Base-by-base conservation (phyloP, 2,113 vertebrate species). In the Mustela nigripes region DNA sequence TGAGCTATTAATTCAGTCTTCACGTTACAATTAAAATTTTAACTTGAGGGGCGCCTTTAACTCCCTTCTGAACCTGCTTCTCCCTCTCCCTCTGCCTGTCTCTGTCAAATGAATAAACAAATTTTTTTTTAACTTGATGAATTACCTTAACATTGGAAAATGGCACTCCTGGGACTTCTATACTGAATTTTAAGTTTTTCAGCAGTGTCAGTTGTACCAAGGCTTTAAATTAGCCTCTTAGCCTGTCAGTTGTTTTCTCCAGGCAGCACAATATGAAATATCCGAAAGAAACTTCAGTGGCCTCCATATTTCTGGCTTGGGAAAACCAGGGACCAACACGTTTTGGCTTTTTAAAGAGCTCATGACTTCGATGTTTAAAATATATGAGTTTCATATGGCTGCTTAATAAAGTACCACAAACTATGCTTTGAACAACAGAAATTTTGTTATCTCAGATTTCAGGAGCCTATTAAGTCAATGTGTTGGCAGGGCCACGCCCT, bases 311-410 rank as follows among this genome's bases (percentile, higher is more conserved):
- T 83, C 58, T 69, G 69, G 39, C 80, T 71, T 94, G 31, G 84
- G 60, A 71, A 81, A 71, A 16, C 63, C 60, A 39, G 67, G 67
- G 19, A 69, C 67, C 48, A 81, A 81, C 16, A 48, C 16, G 5
- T 83, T 62, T 89, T 58, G 58, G 16, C 48, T 78, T 95, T 85
- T 85, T 84, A 85, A 91, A 95, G 60, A 78, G 36, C n/a, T 65
- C 22, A 67, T 67, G 18, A 78, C 31, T 24, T 58, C 15, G 18
- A 11, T 14, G 10, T 63, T 69, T 69, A 80, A 79, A 80, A 80
- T 88, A 80, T 69, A 19, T 79, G 63, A n/a, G 31, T 90, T 90
- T 79, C 33, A 62, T 67, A 50, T 24, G 80, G 39, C 4, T n/a
- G 90, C 28, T 36, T 82, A 82, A 31, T 39, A 36, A 50, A 58